These are phyloP conservation scores for Ciconia maguari DNA, from an alignment of 2,113 vertebrate genomes.

Conservation along the genomic window DNA sequence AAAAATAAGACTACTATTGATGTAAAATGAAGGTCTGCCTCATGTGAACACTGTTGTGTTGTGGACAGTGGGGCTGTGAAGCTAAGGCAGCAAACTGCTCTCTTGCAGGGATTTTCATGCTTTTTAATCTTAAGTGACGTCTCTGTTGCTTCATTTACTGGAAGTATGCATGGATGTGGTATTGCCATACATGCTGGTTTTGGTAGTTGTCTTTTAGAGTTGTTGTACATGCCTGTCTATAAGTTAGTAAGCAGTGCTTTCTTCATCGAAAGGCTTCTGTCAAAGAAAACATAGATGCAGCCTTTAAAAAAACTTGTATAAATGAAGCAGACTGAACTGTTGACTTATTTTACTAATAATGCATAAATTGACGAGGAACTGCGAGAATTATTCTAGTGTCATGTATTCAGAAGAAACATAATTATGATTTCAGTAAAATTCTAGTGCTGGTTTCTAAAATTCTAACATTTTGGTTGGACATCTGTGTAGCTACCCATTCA, in stretches of 20 bases:
- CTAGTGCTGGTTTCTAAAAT: neutral
- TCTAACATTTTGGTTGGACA: neutral
- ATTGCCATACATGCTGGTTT: neutral
- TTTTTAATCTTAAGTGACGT: neutral
- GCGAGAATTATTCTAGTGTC: neutral
- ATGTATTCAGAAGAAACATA: neutral
- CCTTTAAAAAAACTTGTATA: neutral
- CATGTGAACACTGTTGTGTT: neutral
- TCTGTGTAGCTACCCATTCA: neutral
- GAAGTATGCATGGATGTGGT: neutral
- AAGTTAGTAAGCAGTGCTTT: neutral
- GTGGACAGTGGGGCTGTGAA: neutral
- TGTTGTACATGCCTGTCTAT: neutral
- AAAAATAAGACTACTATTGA: neutral
- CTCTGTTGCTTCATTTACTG: neutral
- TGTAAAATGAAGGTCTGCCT: neutral
- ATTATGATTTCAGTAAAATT: neutral
- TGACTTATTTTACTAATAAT: neutral
- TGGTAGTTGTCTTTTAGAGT: neutral
- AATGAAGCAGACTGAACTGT: neutral
- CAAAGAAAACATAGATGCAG: neutral
- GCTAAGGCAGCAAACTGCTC: neutral
- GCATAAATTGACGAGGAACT: neutral
- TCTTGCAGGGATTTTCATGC: neutral
- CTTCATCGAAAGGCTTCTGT: neutral